Evolutionary conservation across 30 jellyfish, hydroid and myxozoan genomes (phyloP).

Genomic region (Turritopsis rubra): DNA sequence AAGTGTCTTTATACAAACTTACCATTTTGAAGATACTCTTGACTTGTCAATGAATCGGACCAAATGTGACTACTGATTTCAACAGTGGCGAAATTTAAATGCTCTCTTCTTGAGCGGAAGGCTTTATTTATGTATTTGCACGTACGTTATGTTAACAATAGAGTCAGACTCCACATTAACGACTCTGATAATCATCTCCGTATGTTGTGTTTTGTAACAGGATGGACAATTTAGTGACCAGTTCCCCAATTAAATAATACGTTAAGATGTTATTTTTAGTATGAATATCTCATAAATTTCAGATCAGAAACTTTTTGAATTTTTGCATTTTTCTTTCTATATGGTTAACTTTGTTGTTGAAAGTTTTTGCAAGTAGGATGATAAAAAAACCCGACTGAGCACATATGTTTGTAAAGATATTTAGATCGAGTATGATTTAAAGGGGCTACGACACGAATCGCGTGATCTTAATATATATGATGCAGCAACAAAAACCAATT

Average conservation of each 20-base stretch:
- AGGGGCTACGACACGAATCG: too few relatives aligned
- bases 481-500: too few relatives aligned
- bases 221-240: neutral
- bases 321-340: too few relatives aligned
- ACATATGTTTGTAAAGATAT: too few relatives aligned
- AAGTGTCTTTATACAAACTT: neutral
- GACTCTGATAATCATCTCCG: neutral
- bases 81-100: neutral
- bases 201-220: neutral
- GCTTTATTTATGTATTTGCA: neutral
- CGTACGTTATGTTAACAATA: neutral
- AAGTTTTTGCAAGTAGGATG: too few relatives aligned
- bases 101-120: neutral
- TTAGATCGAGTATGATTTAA: too few relatives aligned
- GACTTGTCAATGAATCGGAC: neutral
- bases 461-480: too few relatives aligned
- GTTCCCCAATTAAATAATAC: neutral
- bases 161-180: neutral
- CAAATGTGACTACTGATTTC: neutral
- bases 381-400: too few relatives aligned
- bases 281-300: neutral
- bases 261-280: neutral
- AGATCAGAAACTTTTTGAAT: neutral
- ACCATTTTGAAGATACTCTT: neutral
- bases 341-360: neutral